phyloP scores from a whole-genome alignment of 1,140 invertebrate genomes.

The Ooceraea biroi region DNA sequence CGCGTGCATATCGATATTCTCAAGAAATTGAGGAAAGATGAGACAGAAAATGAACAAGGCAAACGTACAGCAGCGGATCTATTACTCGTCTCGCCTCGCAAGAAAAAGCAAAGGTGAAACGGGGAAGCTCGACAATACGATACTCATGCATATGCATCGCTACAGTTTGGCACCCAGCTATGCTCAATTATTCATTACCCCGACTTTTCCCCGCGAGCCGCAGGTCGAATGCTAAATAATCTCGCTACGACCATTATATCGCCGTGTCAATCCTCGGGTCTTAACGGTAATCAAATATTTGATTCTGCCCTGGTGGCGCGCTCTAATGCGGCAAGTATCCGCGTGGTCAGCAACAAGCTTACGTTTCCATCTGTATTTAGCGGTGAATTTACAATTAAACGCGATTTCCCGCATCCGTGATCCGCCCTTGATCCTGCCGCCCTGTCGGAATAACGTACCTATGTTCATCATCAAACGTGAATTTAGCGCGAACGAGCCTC shows the following conservation, averaged over 20 bases:
- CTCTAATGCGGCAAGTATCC: neutral
- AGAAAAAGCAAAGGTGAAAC: neutral
- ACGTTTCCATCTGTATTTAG: conserved; percentile 20
- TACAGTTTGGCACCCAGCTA: conserved; percentile 36
- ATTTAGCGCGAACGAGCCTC: no score
- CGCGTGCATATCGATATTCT: no score
- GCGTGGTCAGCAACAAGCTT: neutral
- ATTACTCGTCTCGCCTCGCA: neutral
- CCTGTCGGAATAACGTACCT: conserved; percentile 14
- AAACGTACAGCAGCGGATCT: neutral
- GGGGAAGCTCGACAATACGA: conserved; percentile 22
- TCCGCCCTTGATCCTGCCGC: conserved; percentile 28
- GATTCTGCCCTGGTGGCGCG: neutral
- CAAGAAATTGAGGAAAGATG: neutral
- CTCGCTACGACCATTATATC: conserved; percentile 8
- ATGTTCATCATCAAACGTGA: neutral
- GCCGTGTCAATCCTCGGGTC: conserved; percentile 29
- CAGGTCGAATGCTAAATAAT: conserved; percentile 8
- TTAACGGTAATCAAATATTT: neutral
- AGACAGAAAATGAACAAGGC: neutral
- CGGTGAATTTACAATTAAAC: neutral
- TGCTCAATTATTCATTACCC: conserved; percentile 44
- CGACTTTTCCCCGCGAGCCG: neutral
- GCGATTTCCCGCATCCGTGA: neutral
- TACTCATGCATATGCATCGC: conserved; percentile 57